These are phyloP conservation scores for Prionailurus viverrinus DNA, from an alignment of 2,113 vertebrate genomes.

Conservation along the genomic window DNA sequence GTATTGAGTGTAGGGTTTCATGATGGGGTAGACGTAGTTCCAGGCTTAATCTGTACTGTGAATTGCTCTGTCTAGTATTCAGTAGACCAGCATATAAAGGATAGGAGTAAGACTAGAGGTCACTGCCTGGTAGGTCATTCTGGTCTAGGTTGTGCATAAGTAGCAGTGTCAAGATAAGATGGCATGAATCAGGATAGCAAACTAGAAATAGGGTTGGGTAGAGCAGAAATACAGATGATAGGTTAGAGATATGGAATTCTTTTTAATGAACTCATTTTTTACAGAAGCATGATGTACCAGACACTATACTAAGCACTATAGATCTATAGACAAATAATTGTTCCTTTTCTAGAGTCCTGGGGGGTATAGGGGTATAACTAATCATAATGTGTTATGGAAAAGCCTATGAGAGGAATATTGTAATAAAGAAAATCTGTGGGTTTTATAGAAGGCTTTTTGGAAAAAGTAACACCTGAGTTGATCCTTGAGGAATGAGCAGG, in stretches of 20 bases:
- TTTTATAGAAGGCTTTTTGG: conserved; percentile 1
- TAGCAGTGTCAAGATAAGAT: not conserved
- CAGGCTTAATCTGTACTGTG: not conserved
- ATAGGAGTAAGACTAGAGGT: not conserved
- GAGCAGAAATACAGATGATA: not conserved
- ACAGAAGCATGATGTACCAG: not conserved
- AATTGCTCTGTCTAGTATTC: not conserved
- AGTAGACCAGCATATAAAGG: not conserved
- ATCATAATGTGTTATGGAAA: not conserved
- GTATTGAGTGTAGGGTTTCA: not conserved
- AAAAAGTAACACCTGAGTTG: not conserved
- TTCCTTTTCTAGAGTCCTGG: not conserved
- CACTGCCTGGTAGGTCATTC: not conserved
- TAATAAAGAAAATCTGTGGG: not conserved
- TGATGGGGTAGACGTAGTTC: not conserved
- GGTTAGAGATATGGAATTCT: not conserved
- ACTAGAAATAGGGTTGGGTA: not conserved
- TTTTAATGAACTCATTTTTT: not conserved
- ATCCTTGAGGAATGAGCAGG: not conserved
- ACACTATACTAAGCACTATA: not conserved
- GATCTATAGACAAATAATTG: not conserved
- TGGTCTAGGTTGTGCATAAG: not conserved
- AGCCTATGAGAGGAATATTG: not conserved
- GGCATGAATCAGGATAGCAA: not conserved
- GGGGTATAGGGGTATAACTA: not conserved